Evolutionary conservation across 2,113 vertebrate genomes (phyloP).

Genomic region (Canis aureus): DNA sequence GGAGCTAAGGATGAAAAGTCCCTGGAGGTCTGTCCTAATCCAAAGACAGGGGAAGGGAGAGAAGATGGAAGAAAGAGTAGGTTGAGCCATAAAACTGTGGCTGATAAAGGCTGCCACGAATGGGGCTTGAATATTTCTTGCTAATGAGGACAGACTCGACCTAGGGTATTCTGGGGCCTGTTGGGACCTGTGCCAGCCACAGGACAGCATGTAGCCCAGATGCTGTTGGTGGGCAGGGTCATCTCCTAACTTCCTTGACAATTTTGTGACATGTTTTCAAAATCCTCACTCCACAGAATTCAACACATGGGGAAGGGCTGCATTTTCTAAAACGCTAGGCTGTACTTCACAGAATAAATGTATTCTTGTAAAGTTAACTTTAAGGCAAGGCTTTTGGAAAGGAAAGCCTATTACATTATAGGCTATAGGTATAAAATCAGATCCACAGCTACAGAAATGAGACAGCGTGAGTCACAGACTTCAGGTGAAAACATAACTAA

Average conservation of each 20-base stretch:
- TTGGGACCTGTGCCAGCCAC: neutral
- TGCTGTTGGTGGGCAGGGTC: neutral
- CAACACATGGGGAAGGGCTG: neutral
- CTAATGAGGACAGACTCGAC: neutral
- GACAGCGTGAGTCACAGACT: constrained; percentile 12
- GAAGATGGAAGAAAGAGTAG: neutral
- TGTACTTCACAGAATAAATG: constrained; percentile 34
- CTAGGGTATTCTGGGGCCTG: too few species aligned
- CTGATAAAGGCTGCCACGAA: neutral
- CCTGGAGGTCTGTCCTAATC: neutral
- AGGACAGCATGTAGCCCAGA: neutral
- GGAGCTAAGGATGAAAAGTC: constrained; percentile 7
- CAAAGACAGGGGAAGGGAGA: neutral
- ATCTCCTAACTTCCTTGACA: neutral
- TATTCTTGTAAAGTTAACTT: constrained; percentile 13
- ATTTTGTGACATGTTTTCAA: neutral
- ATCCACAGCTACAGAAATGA: neutral
- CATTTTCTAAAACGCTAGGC: neutral
- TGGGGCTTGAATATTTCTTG: neutral
- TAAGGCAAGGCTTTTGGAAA: constrained; percentile 31
- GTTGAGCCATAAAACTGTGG: rapidly evolving
- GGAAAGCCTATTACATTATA: neutral
- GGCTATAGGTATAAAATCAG: neutral
- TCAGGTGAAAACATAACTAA: constrained; percentile 41
- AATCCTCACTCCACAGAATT: constrained; percentile 12